Conservation (phyloP, 2,888 invertebrate genomes). For the Acrobasis consociella region DNA sequence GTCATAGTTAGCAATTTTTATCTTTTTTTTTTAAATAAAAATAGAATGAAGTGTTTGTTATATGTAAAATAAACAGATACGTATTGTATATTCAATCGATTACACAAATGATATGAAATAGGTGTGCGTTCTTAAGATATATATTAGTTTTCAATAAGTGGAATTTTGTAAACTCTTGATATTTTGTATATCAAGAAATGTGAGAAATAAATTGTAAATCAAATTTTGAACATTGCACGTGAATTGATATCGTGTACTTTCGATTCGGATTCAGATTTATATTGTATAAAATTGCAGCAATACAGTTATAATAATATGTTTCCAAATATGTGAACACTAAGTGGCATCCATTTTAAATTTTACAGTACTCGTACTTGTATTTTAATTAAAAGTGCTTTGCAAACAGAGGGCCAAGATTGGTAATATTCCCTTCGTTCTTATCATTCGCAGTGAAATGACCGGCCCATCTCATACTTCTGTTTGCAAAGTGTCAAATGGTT, state of each 20-base stretch:
- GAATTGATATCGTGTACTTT: not conserved
- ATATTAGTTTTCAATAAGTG: not conserved
- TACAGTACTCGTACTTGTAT: too few species aligned
- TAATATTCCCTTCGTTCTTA: too few species aligned
- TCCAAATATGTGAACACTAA: too few species aligned
- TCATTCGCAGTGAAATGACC: too few species aligned
- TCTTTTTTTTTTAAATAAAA: not conserved
- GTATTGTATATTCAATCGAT: constrained; percentile 7
- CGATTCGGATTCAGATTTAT: not conserved
- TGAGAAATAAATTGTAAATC: constrained; percentile 11
- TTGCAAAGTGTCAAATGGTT: too few species aligned
- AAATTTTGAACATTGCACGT: constrained; percentile 2
- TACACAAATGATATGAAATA: constrained; percentile 15
- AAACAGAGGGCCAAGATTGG: too few species aligned
- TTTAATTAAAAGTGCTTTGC: too few species aligned
- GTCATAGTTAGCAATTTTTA: not conserved
- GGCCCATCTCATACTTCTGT: too few species aligned
- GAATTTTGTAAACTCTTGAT: constrained; percentile 15
- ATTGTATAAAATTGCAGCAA: constrained; percentile 1
- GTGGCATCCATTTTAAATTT: too few species aligned
- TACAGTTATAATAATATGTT: not conserved
- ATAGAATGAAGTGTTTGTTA: not conserved
- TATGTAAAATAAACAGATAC: constrained; percentile 9
- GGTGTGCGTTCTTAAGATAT: constrained; percentile 11
- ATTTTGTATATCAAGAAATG: constrained; percentile 5